Base-by-base conservation (phyloP, 2,797 vertebrate genomes). In the Sebastes baramenuke region DNA sequence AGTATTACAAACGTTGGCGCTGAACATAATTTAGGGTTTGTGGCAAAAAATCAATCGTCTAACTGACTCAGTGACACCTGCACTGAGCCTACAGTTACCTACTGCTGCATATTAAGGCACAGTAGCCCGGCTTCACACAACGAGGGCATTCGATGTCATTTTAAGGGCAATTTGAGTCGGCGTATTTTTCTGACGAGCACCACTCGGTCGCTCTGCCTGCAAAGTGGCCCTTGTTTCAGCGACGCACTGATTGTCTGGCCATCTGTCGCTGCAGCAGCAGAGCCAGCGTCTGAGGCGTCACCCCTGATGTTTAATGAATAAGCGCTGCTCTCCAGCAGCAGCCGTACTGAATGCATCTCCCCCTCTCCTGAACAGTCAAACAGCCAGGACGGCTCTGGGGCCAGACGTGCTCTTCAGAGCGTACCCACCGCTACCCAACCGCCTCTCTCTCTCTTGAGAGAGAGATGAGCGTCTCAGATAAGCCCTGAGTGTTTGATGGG, bases 401-500 rank as follows among this genome's bases (percentile, higher is more conserved):
- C 80, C 75, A 22, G 72, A 30, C 25, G 52, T 70, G 86, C 80
- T 91, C 86, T 85, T 79, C 81, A 81, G 79, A 92, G 86, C 29
- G 24, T 71, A 42, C 46, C 29, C 49, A 60, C 66, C 13, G 13
- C 36, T 62, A 81, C 87, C 84, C 77, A 65, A 80, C 80, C 77
- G 77, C 83, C 82, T 86, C 87, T 92, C 77, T 14, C 36, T 93
- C 77, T 16, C 36, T 14, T 6, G 5, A 38, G 36, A 38, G 36
- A 42, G 65, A 89, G 87, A 87, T 83, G 56, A 80, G 71, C 62
- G 54, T 59, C 82, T 62, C 59, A 78, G 93, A 95, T 95, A 94
- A 94, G 89, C 66, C 42, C 77, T 1, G 20, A 89, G 85, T 90
- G 75, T 89, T 88, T 93, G 92, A 92, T 91, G 88, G 88, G 77